Percentiles rank a stretch among this genome's conserved stretches.
Evolutionary conservation across 2,888 invertebrate genomes (phyloP).

Genomic region (Drosophila mulleri): DNA sequence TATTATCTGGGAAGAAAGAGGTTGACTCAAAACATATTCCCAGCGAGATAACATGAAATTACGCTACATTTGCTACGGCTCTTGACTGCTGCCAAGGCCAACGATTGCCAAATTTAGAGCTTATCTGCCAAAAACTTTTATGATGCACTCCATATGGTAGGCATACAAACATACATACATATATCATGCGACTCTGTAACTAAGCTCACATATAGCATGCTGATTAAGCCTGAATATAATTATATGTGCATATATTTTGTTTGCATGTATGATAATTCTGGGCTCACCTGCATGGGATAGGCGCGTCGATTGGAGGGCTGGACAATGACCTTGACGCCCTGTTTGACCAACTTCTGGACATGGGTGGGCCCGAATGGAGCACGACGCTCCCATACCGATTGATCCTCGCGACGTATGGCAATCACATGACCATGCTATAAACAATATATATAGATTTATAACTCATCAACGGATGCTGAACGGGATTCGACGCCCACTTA

Average conservation of each 20-base stretch:
- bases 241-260: not conserved
- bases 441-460: not conserved
- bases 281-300: conserved; percentile 95
- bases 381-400: conserved; percentile 97
- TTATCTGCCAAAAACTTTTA: conserved; percentile 65
- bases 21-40: conserved; percentile 18
- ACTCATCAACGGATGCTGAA: not conserved
- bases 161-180: not conserved
- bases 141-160: conserved; percentile 36
- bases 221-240: not conserved
- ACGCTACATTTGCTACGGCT: conserved; percentile 10
- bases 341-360: conserved; percentile 93
- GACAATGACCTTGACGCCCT: conserved; percentile 97
- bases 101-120: conserved; percentile 60
- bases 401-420: conserved; percentile 95
- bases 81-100: conserved; percentile 61
- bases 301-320: conserved; percentile 99
- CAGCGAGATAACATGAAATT: conserved; percentile 29
- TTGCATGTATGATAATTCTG: not conserved
- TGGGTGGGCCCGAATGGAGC: conserved; percentile 97
- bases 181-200: conserved; percentile 13
- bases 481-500: conserved; percentile 60
- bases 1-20: conserved; percentile 35
- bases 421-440: conserved; percentile 89
- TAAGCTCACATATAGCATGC: not conserved